Conservation (phyloP, 92 coral and sea anemone species). For the Actinernus sp. region DNA sequence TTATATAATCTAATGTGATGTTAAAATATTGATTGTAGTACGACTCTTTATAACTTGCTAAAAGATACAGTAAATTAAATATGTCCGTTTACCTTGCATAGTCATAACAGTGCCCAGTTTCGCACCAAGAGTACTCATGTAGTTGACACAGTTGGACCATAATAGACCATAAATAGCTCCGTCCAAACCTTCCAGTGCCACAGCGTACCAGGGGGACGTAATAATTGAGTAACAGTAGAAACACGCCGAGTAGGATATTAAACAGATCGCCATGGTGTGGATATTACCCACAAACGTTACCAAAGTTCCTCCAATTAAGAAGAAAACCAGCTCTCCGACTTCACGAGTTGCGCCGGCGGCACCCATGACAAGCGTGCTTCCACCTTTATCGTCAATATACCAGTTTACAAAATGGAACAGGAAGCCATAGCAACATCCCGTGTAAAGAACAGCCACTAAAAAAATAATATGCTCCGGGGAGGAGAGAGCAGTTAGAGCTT, state of each 20-base stretch:
- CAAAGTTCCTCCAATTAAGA: conserved; percentile 69
- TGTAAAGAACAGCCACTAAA: conserved; percentile 71
- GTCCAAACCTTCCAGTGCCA: conserved; percentile 84
- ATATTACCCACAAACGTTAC: conserved; percentile 74
- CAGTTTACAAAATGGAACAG: conserved; percentile 96
- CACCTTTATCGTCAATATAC: conserved; percentile 91
- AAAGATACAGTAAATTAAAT: no score
- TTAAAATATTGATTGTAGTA: no score
- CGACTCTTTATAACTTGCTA: no score
- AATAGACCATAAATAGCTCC: conserved; percentile 91
- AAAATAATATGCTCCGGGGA: conserved; percentile 61
- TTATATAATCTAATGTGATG: no score
- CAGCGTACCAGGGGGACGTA: conserved; percentile 85
- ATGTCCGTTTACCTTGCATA: conserved; percentile 70
- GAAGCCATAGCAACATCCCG: conserved; percentile 89
- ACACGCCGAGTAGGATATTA: conserved; percentile 76
- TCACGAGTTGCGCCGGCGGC: conserved; percentile 90
- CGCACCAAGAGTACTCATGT: conserved; percentile 77
- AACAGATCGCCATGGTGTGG: conserved; percentile 79
- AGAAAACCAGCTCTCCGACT: conserved; percentile 70
- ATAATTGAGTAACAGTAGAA: conserved; percentile 78
- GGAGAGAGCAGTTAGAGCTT: conserved; percentile 47
- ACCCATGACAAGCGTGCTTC: conserved; percentile 87
- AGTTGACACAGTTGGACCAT: conserved; percentile 89
- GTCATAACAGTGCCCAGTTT: conserved; percentile 74